Percentiles rank a stretch among this genome's conserved stretches.
These are phyloP conservation scores for Hypsibius dujardini DNA, from an alignment of 1,140 invertebrate species.

Conservation along the genomic window DNA sequence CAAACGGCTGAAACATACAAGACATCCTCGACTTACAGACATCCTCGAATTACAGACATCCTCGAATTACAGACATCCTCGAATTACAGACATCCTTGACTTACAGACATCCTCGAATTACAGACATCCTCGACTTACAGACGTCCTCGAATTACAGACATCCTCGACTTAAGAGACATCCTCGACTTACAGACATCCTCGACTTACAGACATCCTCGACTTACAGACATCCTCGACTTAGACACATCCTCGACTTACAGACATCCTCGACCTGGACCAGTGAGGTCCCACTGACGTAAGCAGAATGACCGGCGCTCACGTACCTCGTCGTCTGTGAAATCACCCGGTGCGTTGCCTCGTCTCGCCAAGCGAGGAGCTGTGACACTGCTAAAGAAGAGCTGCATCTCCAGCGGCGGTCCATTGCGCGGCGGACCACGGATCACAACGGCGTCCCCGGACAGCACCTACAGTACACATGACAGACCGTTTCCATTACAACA, in stretches of 20 bases:
- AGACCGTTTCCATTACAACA: no score
- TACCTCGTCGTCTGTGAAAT: slow-evolving; percentile 7
- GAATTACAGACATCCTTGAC: background rate
- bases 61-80: no score
- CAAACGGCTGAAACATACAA: slow-evolving; percentile 46
- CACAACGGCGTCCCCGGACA: slow-evolving; percentile 73
- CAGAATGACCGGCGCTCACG: background rate
- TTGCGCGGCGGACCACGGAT: slow-evolving; percentile 55
- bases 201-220: no score
- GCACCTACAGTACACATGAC: slow-evolving; percentile 42
- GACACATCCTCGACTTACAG: no score
- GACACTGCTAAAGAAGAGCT: slow-evolving; percentile 70
- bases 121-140: no score
- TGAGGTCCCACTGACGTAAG: background rate
- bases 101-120: no score
- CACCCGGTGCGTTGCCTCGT: slow-evolving; percentile 37
- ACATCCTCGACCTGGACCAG: background rate
- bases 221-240: no score
- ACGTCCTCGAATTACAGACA: no score
- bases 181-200: no score
- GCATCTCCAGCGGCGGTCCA: slow-evolving; percentile 74
- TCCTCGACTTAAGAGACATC: no score
- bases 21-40: no score
- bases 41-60: no score
- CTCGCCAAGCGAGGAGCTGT: slow-evolving; percentile 75